Base-by-base conservation (phyloP, 2,888 invertebrate genomes). In the Philopedon plagiatum region DNA sequence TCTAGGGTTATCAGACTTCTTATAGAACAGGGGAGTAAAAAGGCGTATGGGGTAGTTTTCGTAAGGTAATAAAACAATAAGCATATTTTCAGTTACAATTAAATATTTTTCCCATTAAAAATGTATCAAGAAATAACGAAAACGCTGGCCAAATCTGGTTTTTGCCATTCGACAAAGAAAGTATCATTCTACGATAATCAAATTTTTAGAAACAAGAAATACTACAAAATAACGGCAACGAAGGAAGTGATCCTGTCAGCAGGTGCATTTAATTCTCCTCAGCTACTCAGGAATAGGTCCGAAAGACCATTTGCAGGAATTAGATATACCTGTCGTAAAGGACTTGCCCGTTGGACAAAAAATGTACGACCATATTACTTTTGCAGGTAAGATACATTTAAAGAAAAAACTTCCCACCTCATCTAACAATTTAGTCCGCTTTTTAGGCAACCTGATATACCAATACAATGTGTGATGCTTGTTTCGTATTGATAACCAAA, bases 231-330 rank as follows among this genome's bases (percentile, higher is more conserved):
- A 0, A 85, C 83, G 51, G 94, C 92, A 0, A 88, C 88, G 1
- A 94, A 92, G 82, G 96, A 96, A 86, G 92, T 98, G 0, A 93
- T 97, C 63, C 80, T 97, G 13, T 92, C 94, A 11, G 95, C 94
- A 1, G 97, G 97, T 0, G 90, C 96, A 1, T 92, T 98, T 75
- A 94, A 94, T 79, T 93, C 95, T 0, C 96, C 97, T 0, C 97
- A 98, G 83, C 83, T 98, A 1, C 4, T 95, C 95, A 5, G 82
- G 82, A 0, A 83, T 92, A 9, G 92, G 92, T 0, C 92, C 92
- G 0, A 87, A 83, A 77, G 83, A 88, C 1, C 90, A 92, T 76
- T 81, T 92, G 57, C 80, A 88, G 73, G 85, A 89, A 63, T 78
- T 87, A 23, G 87, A 87, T 0, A 88, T 93, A 73, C 89, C 90